A percentile compares a stretch with the other conserved stretches of the same genome.
Evolutionary conservation across 2,113 vertebrate species (phyloP).

Genomic region (Gnathonemus echidnorhynchus): DNA sequence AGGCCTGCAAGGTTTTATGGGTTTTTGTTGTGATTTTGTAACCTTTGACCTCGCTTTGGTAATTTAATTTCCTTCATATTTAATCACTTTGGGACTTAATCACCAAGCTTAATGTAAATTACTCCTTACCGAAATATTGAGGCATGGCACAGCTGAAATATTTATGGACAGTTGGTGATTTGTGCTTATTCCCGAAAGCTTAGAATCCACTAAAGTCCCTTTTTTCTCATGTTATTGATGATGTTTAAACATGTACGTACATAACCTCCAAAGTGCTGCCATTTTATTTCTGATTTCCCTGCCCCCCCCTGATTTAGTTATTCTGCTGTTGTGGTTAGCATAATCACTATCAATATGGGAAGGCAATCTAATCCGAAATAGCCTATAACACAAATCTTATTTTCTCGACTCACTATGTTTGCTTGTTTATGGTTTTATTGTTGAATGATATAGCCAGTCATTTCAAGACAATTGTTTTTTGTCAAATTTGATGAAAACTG

Average conservation of each 20-base stretch:
- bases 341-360: conserved; percentile 1
- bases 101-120: background rate
- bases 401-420: conserved; percentile 4
- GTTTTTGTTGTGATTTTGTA: background rate
- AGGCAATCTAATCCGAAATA: background rate
- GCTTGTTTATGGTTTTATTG: conserved; percentile 2
- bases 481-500: background rate
- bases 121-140: background rate
- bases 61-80: background rate
- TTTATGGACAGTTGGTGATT: background rate
- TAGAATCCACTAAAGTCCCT: background rate
- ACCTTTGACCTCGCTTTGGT: background rate
- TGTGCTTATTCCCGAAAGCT: background rate
- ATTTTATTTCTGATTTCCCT: background rate
- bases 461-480: background rate
- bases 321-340: background rate
- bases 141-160: background rate
- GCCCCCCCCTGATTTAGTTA: too few species aligned
- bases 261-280: background rate
- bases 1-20: background rate
- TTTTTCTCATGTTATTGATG: background rate
- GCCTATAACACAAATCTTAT: conserved; percentile 3
- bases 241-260: background rate
- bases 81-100: background rate
- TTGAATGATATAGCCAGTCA: conserved; percentile 1